Base-by-base conservation (phyloP, 2,888 invertebrate genomes). In the Drosophila aldrichi region DNA sequence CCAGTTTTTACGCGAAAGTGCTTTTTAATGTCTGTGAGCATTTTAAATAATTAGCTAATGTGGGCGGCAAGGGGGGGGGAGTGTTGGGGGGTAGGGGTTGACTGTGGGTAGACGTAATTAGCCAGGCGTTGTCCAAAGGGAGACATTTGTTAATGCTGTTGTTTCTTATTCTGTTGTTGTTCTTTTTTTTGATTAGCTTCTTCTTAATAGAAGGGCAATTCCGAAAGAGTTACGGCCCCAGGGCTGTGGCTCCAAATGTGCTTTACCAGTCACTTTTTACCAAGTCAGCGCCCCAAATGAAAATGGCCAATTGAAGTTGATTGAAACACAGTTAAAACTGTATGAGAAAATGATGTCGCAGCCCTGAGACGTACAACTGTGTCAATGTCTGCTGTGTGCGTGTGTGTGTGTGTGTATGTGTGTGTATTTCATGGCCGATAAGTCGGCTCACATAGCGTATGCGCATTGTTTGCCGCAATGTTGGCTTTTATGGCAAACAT, bases 11-110 rank as follows among this genome's bases (percentile, higher is more conserved):
- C 74, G 70, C 73, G 66, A 89, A 87, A 85, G 84, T 85, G 84
- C 89, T 87, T 89, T 89, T 85, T 85, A 85, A 85, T 85, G 84
- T 89, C 89, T 71, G 66, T 61, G 79, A 84, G 84, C 89, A 85
- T 85, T 85, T 87, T 87, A 89, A 85, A 89, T 83, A 85, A 85
- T 85, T 89, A 85, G 89, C 79, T 81, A 70, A 88, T 71, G 82
- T 68, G 69, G 63, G 70, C 70, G n/a, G 46, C 32, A 16, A 51
- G 51, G 63, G 79, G n/a, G n/a, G n/a, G n/a, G n/a, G n/a, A n/a
- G n/a, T n/a, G n/a, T n/a, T n/a, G n/a, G n/a, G n/a, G n/a, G n/a
- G n/a, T n/a, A n/a, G n/a, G n/a, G n/a, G n/a, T n/a, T n/a, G n/a
- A n/a, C n/a, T n/a, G n/a, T n/a, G n/a, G n/a, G n/a, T n/a, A n/a